These are phyloP conservation scores for Drosophila sp. DNA, from an alignment of 1,140 invertebrate species.

Conservation along the genomic window DNA sequence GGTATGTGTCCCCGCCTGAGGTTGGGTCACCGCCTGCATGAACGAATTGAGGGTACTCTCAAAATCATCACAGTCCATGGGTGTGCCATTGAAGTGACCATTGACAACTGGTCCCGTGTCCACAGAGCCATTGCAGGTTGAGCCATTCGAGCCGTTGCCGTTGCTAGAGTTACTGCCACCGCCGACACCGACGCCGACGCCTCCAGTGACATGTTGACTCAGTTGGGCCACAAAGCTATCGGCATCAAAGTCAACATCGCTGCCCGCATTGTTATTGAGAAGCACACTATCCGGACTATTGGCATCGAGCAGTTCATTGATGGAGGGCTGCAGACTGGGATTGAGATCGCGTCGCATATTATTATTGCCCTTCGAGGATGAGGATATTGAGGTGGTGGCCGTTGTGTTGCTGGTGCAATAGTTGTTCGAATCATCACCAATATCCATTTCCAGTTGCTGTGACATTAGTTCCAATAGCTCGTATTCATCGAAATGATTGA, in stretches of 20 bases:
- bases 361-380: slow-evolving; percentile 35
- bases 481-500: slow-evolving; percentile 81
- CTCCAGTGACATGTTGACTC: slow-evolving; percentile 61
- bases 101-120: slow-evolving; percentile 42
- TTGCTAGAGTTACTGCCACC: slow-evolving; percentile 15
- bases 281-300: slow-evolving; percentile 65
- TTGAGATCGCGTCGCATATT: slow-evolving; percentile 76
- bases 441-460: slow-evolving; percentile 82
- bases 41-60: slow-evolving; percentile 78
- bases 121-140: slow-evolving; percentile 23
- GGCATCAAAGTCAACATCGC: slow-evolving; percentile 73
- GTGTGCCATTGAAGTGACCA: slow-evolving; percentile 64
- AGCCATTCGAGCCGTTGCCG: slow-evolving; percentile 3
- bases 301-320: slow-evolving; percentile 74
- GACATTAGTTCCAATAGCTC: slow-evolving; percentile 81
- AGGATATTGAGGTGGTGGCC: slow-evolving; percentile 4
- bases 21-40: slow-evolving; percentile 69
- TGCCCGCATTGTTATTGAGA: slow-evolving; percentile 61
- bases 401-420: slow-evolving; percentile 34
- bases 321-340: slow-evolving; percentile 76
- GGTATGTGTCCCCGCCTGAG: slow-evolving; percentile 52
- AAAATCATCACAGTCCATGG: slow-evolving; percentile 82
- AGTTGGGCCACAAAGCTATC: slow-evolving; percentile 77
- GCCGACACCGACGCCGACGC: slow-evolving; percentile 28
- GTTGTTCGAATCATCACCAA: slow-evolving; percentile 71